Conservation (phyloP, 2,888 invertebrate species). For the Drosophila ustulata region DNA sequence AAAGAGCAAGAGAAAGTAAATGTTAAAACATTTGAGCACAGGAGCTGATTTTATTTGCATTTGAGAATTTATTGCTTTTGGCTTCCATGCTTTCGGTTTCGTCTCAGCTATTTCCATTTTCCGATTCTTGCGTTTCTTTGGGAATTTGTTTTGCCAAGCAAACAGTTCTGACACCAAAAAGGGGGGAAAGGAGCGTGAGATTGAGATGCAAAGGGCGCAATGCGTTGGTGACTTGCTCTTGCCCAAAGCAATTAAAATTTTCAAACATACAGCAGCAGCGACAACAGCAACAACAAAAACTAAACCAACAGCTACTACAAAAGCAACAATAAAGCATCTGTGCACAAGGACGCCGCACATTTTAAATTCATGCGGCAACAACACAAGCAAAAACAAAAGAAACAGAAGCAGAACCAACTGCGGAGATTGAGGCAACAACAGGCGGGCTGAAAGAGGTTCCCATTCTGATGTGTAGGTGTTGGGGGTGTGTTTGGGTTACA, state of each 20-base stretch:
- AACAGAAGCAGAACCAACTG: conserved; percentile 4
- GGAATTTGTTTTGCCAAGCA: conserved; percentile 54
- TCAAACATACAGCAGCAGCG: conserved; percentile 29
- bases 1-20: conserved; percentile 3
- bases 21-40: conserved; percentile 27
- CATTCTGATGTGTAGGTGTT: conserved; percentile 31
- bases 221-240: conserved; percentile 41
- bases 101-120: conserved; percentile 50
- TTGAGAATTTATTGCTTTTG: conserved; percentile 71
- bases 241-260: conserved; percentile 73
- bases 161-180: conserved; percentile 18
- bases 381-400: conserved; percentile 14
- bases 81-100: conserved; percentile 40
- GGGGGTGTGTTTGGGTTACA: conserved; percentile 41
- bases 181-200: conserved; percentile 4
- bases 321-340: conserved; percentile 17
- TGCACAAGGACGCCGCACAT: conserved; percentile 49
- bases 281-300: conserved; percentile 11
- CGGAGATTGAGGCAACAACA: not conserved
- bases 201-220: conserved; percentile 29
- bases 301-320: conserved; percentile 2
- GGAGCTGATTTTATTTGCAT: conserved; percentile 69
- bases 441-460: not conserved
- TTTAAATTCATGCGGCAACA: conserved; percentile 57
- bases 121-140: conserved; percentile 43